Evolutionary conservation across 2,888 invertebrate species (phyloP).

Genomic region (Drosophila macrospina): DNA sequence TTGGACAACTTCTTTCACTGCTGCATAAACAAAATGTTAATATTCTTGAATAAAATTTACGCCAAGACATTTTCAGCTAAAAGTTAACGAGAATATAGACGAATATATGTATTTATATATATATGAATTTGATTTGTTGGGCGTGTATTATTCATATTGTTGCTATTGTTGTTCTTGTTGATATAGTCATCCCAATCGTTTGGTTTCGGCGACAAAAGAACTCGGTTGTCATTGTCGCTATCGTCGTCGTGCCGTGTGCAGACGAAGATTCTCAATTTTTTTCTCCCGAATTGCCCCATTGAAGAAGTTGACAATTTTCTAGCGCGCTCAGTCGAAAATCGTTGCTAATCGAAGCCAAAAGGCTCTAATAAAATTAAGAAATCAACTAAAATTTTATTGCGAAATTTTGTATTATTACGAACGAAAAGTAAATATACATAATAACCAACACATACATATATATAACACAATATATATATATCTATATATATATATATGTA

Average conservation of each 20-base stretch:
- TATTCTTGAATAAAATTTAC: conserved; percentile 16
- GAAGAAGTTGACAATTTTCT: conserved; percentile 66
- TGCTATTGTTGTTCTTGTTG: conserved; percentile 29
- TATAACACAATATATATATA: conserved; percentile 9
- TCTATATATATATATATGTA: conserved; percentile 6
- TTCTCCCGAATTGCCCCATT: conserved; percentile 7
- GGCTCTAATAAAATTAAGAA: conserved; percentile 75
- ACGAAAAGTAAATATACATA: conserved; percentile 76
- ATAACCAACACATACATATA: conserved; percentile 13
- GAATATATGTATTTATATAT: conserved; percentile 3
- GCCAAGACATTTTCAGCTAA: not conserved
- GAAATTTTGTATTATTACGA: conserved; percentile 74
- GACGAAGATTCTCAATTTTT: conserved; percentile 49
- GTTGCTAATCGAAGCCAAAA: conserved; percentile 81
- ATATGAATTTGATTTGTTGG: conserved; percentile 54
- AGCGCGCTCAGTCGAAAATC: conserved; percentile 80
- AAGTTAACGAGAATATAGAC: conserved; percentile 21
- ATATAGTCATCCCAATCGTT: conserved; percentile 72
- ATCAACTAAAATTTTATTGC: conserved; percentile 42
- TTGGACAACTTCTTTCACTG: conserved; percentile 19
- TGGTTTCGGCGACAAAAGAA: conserved; percentile 51
- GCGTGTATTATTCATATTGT: conserved; percentile 31
- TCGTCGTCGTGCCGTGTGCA: conserved; percentile 74
- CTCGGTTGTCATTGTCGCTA: conserved; percentile 50
- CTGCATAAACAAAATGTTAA: conserved; percentile 6